These are phyloP conservation scores for Denticeps clupeoides DNA, from an alignment of 2,797 vertebrate genomes.

Conservation along the genomic window DNA sequence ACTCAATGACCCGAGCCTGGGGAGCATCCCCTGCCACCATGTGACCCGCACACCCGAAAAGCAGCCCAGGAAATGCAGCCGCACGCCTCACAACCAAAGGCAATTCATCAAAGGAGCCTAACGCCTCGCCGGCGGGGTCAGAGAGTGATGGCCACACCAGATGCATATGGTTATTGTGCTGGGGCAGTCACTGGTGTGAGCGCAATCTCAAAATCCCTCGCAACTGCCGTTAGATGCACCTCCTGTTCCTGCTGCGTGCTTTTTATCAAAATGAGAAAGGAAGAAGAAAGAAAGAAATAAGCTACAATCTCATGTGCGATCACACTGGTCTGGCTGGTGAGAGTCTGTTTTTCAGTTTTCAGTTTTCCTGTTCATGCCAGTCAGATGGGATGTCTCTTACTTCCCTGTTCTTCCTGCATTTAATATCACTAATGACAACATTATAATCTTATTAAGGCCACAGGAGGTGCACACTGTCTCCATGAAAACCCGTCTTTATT, in stretches of 20 bases:
- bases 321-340: conserved; percentile 1
- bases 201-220: conserved; percentile 18
- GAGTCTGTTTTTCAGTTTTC: not conserved
- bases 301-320: conserved; percentile 2
- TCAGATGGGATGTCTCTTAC: too few species aligned
- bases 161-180: not conserved
- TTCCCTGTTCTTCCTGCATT: too few species aligned
- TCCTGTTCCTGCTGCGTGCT: too few species aligned
- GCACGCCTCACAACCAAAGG: not conserved
- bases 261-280: too few species aligned
- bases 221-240: not conserved
- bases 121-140: conserved; percentile 1
- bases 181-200: not conserved
- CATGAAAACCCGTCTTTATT: not conserved
- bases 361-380: too few species aligned
- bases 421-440: not conserved
- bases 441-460: not conserved
- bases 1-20: conserved; percentile 7
- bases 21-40: not conserved
- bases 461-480: not conserved
- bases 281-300: not conserved
- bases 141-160: not conserved
- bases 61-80: not conserved
- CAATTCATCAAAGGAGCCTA: not conserved
- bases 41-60: not conserved